Percentiles rank a stretch among this genome's conserved stretches.
Conservation (phyloP, 2,888 invertebrate species). For the Drosophila setosimentum region DNA sequence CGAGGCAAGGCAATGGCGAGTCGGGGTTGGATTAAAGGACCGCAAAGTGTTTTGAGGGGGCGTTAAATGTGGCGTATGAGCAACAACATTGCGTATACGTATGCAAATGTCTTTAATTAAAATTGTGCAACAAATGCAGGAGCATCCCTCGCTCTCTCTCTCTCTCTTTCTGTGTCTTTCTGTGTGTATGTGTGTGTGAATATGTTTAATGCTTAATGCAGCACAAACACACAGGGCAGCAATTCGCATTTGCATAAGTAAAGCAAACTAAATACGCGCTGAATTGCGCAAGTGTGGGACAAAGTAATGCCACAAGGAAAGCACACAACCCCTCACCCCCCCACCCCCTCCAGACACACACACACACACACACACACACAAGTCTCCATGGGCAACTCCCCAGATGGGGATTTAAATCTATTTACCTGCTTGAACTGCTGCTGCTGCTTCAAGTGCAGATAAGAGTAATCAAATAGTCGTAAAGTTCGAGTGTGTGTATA, state of each 20-base stretch:
- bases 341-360: conserved; percentile 10
- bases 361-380: background rate
- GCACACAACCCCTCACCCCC: conserved; percentile 6
- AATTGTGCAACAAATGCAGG: conserved; percentile 62
- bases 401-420: conserved; percentile 65
- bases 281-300: conserved; percentile 33
- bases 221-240: conserved; percentile 42
- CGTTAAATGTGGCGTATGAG: conserved; percentile 60
- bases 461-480: conserved; percentile 60
- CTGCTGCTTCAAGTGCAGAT: conserved; percentile 29
- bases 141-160: too few species aligned
- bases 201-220: conserved; percentile 49
- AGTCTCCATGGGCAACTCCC: conserved; percentile 30
- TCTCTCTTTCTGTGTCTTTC: background rate
- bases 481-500: conserved; percentile 67
- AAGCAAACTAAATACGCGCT: conserved; percentile 57
- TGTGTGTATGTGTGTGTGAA: conserved; percentile 17
- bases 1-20: background rate
- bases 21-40: conserved; percentile 22
- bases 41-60: conserved; percentile 18
- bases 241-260: conserved; percentile 69
- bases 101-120: conserved; percentile 74
- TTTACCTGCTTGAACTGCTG: conserved; percentile 51
- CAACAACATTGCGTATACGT: conserved; percentile 55
- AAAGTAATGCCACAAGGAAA: conserved; percentile 29